Evolutionary conservation across 1,140 invertebrate genomes (phyloP), one percentile per base, ranked within the genome.

Genomic region (Drosophila repleta): DNA sequence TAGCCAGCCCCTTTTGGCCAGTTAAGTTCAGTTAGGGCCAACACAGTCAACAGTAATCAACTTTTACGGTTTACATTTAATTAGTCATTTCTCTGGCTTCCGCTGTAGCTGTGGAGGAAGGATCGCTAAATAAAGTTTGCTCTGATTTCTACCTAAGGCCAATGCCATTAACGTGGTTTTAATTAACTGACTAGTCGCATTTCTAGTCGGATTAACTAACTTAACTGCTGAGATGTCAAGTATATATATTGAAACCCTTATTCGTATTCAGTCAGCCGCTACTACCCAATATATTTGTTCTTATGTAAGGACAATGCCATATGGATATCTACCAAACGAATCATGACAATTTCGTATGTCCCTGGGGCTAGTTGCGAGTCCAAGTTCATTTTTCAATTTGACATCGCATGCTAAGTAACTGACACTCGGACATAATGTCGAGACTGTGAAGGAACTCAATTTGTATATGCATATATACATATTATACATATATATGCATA

Each of bases 51-150:
- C 74, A 77, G 82, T 87, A 78, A 82, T 87, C 69, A 87, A 88
- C 83, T 88, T 88, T 88, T 77, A 79, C 83, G 73, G 79, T 63
- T 78, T 83, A 88, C 70, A 88, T 88, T 88, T 88, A 88, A 88
- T 88, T 88, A 88, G 83, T 76, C 84, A 88, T 74, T 88, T 83
- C 69, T 88, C 62, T 74, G 83, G 83, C 83, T 88, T 88, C 83
- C 83, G 83, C 57, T 10, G 21, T 68, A 64, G 7, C 4, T 29
- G 5, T 29, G 7, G 7, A 65, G 51, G 49, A 39, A 43, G 32
- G 45, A 43, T 46, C 18, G 4, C 21, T 45, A 56, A 21, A 43
- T 43, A 43, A 3, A 41, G 43, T 53, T 55, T 37, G 55, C 26
- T 70, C 77, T 78, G 74, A 82, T 82, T 83, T 74, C 41, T 56